Percentiles rank a stretch among this genome's conserved stretches.
Conservation (phyloP, 2,113 vertebrate genomes). For the Calidris pugnax region DNA sequence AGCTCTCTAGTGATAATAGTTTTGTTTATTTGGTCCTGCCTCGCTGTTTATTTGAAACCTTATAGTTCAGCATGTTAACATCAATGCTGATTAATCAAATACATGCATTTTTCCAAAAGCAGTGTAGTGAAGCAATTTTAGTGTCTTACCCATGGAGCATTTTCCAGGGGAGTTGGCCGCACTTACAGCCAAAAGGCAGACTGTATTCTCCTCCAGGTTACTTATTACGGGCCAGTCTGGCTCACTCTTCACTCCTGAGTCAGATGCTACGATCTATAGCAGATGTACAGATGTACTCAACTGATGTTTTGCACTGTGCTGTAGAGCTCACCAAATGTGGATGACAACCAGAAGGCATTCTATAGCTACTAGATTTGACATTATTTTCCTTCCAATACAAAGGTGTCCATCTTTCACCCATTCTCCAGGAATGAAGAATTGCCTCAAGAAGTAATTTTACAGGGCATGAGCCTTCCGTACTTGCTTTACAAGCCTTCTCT, state of each 20-base stretch:
- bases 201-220: background rate
- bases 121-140: background rate
- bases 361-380: background rate
- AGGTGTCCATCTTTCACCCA: background rate
- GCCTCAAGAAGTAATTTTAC: background rate
- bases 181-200: background rate
- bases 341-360: background rate
- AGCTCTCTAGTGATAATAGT: background rate
- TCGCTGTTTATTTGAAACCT: background rate
- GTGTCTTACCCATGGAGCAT: background rate
- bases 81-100: background rate
- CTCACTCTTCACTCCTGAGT: background rate
- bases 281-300: background rate
- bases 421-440: background rate
- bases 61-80: background rate
- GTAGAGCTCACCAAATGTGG: background rate
- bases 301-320: background rate
- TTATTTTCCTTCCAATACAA: background rate
- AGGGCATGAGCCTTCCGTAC: background rate
- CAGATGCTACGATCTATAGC: background rate
- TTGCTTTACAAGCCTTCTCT: background rate
- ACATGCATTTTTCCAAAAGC: background rate
- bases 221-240: fast-evolving
- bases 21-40: background rate
- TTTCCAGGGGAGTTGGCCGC: background rate